Base-by-base conservation (phyloP, 23 tunicate species). In the Oikopleura albicans region DNA sequence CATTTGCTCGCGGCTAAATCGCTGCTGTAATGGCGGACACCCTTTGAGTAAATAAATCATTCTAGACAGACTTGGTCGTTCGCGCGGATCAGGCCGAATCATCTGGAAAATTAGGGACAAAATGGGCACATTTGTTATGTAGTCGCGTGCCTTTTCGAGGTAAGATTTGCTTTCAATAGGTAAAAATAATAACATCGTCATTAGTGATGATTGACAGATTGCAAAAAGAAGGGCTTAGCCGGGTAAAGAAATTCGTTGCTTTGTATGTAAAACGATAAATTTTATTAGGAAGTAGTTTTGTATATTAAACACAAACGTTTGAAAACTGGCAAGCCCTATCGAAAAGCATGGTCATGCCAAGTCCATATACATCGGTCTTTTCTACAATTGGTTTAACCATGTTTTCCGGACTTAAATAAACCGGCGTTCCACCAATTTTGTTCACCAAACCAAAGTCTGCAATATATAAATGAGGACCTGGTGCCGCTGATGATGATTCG, bases 391-490 rank as follows among this genome's bases (percentile, higher is more conserved):
- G 33, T 71, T 29, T 16, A 2, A 16, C 79, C 27, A 71, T 22
- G 31, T 16, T 29, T 71, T 71, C 79, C 4, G 79, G 79, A 71
- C 34, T 29, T 4, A 71, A 2, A 71, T 71, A 71, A 71, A 71
- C 35, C 2, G 79, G 79, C 79, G 79, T 71, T 16, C 79, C 79
- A 22, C 79, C 79, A 12, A 12, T 71, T 71, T 71, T 71, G 35
- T 71, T 71, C 36, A 71, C 79, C 79, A 71, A 29, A 12, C 79
- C 79, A 29, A 71, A 71, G 37, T 71, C 79, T 2, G 79, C 79
- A 12, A 71, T 71, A 31, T 71, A 71, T 16, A 71, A 37, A 71
- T 71, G 79, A 22, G 79, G 79, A n/a, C n/a, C n/a, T n/a, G n/a
- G n/a, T n/a, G n/a, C n/a, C n/a, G n/a, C n/a, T n/a, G n/a, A n/a